Evolutionary conservation across 1,140 invertebrate genomes (phyloP), one percentile per base, ranked within the genome.

Genomic region (Penaeus indicus): DNA sequence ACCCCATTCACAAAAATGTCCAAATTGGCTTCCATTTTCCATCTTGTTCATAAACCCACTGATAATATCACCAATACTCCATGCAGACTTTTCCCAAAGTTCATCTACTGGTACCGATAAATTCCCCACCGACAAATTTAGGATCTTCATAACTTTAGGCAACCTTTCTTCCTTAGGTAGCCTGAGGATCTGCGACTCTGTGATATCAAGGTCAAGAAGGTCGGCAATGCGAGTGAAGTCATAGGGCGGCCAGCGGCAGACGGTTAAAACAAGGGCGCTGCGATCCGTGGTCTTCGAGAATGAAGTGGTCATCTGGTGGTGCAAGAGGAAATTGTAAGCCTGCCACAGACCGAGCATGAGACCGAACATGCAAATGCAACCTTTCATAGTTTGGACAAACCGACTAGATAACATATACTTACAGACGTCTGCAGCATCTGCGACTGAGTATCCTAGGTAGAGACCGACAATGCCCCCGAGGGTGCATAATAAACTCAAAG

Each of bases 201-300:
- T 27, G 18, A 82, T 63, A 38, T 63, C 63, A 32, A 64, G 61
- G 54, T 22, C 80, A 32, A 82, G 61, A 18, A n/a, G n/a, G 19
- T 22, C 21, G 25, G n/a, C 80, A 27, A 82, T 3, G 60, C 63
- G 80, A 27, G 25, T 22, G 27, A 82, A 63, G 60, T 62, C 63
- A 62, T 61, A 62, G 54, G 80, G 80, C 18, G 80, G 80, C 80
- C 80, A 82, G 18, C 80, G 54, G n/a, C 80, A 82, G 22, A 82
- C 80, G 0, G 80, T 62, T n/a, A 82, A 1, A 25, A 21, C 80
- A 4, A 82, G 61, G 21, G 54, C 60, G 11, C 63, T 22, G 16
- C 22, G n/a, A 62, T 25, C 25, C 61, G 47, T 63, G 54, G 16
- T 63, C n/a, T 60, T 47, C 10, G 25, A 63, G 54, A 62, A 63